Conservation (phyloP, 2,797 vertebrate species). For the Dromococcyx pavoninus region DNA sequence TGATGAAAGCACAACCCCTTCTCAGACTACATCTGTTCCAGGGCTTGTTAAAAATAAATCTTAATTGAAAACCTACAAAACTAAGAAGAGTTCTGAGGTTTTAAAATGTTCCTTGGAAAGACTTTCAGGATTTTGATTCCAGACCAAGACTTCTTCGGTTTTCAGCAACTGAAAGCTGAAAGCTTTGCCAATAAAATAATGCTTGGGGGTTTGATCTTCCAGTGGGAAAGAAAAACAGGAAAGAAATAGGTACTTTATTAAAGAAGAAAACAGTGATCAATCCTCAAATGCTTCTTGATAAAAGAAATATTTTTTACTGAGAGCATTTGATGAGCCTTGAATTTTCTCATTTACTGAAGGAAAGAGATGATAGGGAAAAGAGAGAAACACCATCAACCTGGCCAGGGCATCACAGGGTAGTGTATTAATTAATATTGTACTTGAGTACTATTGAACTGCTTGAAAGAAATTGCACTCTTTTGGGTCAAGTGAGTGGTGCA, state of each 20-base stretch:
- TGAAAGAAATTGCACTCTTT: not conserved
- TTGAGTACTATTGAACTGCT: not conserved
- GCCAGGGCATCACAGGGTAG: not conserved
- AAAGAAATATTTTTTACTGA: not conserved
- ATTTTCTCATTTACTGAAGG: not conserved
- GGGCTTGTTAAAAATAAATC: not conserved
- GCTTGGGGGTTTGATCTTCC: not conserved
- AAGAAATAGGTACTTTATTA: not conserved
- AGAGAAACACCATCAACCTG: not conserved
- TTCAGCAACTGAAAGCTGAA: not conserved
- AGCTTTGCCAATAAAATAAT: not conserved
- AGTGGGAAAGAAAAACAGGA: not conserved
- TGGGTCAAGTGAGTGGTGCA: not conserved
- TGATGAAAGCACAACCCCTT: not conserved
- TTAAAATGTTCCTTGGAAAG: slow-evolving; percentile 20
- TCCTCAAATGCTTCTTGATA: not conserved
- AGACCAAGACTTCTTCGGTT: slow-evolving; percentile 16
- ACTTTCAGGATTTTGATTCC: not conserved
- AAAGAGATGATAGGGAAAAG: not conserved
- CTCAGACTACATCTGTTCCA: not conserved
- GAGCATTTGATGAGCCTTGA: not conserved
- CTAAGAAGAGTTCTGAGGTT: not conserved
- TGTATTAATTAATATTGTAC: not conserved
- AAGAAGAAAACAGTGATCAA: not conserved
- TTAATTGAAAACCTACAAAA: not conserved